Evolutionary conservation across 2,888 invertebrate species (phyloP).

Genomic region (Xanthorhoe spadicearia): DNA sequence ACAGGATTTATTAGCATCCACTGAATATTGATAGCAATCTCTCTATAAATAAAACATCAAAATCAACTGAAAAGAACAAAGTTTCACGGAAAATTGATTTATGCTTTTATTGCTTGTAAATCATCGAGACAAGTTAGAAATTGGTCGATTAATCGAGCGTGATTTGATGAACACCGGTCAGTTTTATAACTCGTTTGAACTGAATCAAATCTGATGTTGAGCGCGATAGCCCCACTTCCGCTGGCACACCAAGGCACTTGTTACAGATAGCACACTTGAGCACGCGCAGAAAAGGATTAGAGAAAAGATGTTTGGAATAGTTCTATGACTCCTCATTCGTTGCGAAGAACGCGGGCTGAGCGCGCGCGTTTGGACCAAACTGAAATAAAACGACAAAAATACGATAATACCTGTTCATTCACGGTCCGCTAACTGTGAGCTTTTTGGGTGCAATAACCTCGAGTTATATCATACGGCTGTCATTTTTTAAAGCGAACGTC

Average conservation of each 20-base stretch:
- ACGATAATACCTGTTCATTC: slow-evolving; percentile 69
- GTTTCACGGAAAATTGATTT: slow-evolving; percentile 12
- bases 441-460: slow-evolving; percentile 70
- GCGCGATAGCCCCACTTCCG: slow-evolving; percentile 62
- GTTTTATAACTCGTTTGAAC: slow-evolving; percentile 37
- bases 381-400: slow-evolving; percentile 52
- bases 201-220: slow-evolving; percentile 54
- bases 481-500: slow-evolving; percentile 66
- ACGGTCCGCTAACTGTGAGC: slow-evolving; percentile 65
- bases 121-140: slow-evolving; percentile 20
- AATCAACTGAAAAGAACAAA: not conserved
- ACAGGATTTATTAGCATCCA: slow-evolving; percentile 2
- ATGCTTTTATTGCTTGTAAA: slow-evolving; percentile 15
- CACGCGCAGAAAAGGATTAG: slow-evolving; percentile 77
- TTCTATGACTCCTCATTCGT: slow-evolving; percentile 81
- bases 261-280: slow-evolving; percentile 64
- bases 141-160: slow-evolving; percentile 19
- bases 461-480: slow-evolving; percentile 62
- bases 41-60: slow-evolving; percentile 13
- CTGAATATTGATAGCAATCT: slow-evolving; percentile 5
- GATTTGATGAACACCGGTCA: slow-evolving; percentile 23
- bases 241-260: slow-evolving; percentile 64
- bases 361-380: slow-evolving; percentile 62
- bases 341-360: slow-evolving; percentile 70
- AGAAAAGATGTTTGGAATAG: slow-evolving; percentile 82